These are phyloP conservation scores for Protosalanx chinensis DNA, from an alignment of 2,797 vertebrate species.

Conservation along the genomic window DNA sequence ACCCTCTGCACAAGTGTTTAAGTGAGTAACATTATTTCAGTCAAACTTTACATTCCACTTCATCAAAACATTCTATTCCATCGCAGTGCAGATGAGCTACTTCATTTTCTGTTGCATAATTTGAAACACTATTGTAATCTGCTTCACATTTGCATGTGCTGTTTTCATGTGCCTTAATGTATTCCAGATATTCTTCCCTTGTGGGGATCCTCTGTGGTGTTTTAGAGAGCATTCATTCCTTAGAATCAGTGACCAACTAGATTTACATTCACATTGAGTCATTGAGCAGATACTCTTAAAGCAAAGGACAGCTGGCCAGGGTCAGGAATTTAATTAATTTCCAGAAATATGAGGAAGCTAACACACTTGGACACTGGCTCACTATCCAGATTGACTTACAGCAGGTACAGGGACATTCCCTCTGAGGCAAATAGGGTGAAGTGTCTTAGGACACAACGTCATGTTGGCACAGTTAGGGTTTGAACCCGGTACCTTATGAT, in stretches of 20 bases:
- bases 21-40: slow-evolving; percentile 1
- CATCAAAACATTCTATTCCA: slow-evolving; percentile 15
- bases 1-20: slow-evolving; percentile 13
- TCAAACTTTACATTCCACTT: slow-evolving; percentile 15
- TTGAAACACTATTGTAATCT: slow-evolving; percentile 25
- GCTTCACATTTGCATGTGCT: slow-evolving; percentile 16
- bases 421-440: too few relatives aligned
- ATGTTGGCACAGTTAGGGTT: too few relatives aligned
- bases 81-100: neutral
- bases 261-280: neutral
- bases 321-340: slow-evolving; percentile 9
- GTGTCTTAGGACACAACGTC: too few relatives aligned
- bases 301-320: neutral
- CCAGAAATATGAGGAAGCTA: slow-evolving; percentile 19
- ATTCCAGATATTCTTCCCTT: slow-evolving; percentile 11
- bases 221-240: neutral
- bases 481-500: too few relatives aligned
- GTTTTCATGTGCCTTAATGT: slow-evolving; percentile 6
- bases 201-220: neutral
- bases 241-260: neutral
- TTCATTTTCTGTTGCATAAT: slow-evolving; percentile 14
- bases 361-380: slow-evolving; percentile 1
- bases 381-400: too few relatives aligned
- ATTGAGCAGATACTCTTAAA: slow-evolving; percentile 6
- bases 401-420: too few relatives aligned